Conservation (phyloP, 2,797 vertebrate genomes). For the Schizopygopsis malacanthus region DNA sequence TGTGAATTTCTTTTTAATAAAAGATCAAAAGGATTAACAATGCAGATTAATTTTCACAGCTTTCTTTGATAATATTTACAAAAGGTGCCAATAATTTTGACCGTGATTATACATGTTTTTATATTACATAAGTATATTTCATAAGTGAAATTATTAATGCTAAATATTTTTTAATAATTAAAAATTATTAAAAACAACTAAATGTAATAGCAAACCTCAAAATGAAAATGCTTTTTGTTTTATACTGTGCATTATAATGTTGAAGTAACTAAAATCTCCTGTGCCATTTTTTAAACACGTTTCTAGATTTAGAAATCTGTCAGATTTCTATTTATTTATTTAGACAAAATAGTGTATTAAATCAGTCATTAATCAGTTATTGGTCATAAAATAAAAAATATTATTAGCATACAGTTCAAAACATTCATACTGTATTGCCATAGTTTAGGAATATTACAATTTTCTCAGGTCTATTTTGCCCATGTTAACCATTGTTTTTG, state of each 20-base stretch:
- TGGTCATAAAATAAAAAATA: not conserved
- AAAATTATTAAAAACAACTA: not conserved
- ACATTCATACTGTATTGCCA: not conserved
- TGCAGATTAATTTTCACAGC: too few relatives aligned
- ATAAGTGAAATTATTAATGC: too few relatives aligned
- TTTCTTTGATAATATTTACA: too few relatives aligned
- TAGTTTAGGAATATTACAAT: not conserved
- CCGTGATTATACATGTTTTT: too few relatives aligned
- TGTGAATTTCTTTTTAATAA: too few relatives aligned
- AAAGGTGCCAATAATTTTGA: too few relatives aligned
- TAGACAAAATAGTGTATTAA: not conserved
- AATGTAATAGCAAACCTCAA: not conserved
- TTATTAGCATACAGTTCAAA: not conserved
- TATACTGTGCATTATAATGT: not conserved
- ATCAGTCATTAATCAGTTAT: not conserved
- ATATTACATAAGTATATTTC: too few relatives aligned
- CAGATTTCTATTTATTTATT: not conserved
- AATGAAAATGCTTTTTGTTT: not conserved
- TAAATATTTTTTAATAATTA: not conserved
- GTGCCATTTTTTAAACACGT: not conserved
- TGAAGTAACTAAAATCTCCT: not conserved
- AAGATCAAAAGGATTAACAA: too few relatives aligned
- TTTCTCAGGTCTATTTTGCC: not conserved
- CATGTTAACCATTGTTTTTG: constrained; percentile 33
- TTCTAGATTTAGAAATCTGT: not conserved